These are phyloP conservation scores for Nylanderia fulva DNA, from an alignment of 1,140 invertebrate genomes.

Conservation along the genomic window DNA sequence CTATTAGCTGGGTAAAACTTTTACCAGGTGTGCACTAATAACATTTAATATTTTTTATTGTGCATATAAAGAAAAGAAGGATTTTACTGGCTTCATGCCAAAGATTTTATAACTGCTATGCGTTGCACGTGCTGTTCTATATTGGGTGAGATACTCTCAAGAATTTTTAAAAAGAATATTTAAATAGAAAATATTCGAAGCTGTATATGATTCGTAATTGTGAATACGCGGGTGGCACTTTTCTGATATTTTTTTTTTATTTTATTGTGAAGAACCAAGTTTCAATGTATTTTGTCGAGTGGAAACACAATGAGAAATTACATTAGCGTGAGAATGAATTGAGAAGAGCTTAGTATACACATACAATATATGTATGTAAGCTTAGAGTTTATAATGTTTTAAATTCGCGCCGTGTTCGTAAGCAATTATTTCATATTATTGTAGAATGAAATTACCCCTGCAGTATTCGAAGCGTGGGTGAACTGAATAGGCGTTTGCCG, in stretches of 20 bases:
- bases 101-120: conserved; percentile 24
- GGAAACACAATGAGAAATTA: conserved; percentile 36
- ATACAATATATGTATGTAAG: no score
- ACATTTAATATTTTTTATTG: background rate
- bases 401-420: background rate
- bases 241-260: conserved; percentile 44
- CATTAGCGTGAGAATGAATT: conserved; percentile 20
- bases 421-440: conserved; percentile 1
- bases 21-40: background rate
- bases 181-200: conserved; percentile 60
- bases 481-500: background rate
- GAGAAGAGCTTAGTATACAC: background rate
- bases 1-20: background rate
- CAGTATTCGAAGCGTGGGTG: background rate
- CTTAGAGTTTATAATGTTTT: background rate
- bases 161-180: conserved; percentile 64
- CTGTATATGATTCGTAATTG: conserved; percentile 23
- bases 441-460: background rate
- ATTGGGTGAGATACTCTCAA: conserved; percentile 37
- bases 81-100: conserved; percentile 35
- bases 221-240: conserved; percentile 51
- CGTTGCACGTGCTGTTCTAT: conserved; percentile 53
- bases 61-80: background rate
- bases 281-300: conserved; percentile 44
- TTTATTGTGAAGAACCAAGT: conserved; percentile 6